These are phyloP conservation scores for Lasioglossum oenotherae DNA, from an alignment of 2,888 invertebrate species.

Conservation along the genomic window DNA sequence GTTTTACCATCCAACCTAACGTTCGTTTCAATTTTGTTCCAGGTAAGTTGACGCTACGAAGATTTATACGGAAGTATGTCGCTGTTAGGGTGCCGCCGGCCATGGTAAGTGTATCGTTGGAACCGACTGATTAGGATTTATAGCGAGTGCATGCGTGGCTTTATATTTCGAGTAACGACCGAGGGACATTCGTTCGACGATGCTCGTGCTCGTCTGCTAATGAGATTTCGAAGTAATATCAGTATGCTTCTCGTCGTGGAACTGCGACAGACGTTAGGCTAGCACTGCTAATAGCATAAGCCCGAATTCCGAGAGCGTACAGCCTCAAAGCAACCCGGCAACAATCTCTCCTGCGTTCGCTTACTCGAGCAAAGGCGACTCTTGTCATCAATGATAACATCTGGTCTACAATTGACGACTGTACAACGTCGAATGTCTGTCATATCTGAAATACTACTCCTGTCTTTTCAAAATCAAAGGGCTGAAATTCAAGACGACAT, in stretches of 20 bases:
- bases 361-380: neutral
- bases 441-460: no score
- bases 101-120: constrained; percentile 38
- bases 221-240: neutral
- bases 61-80: constrained; percentile 28
- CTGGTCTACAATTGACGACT: neutral
- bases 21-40: constrained; percentile 67
- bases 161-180: neutral
- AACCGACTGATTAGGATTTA: neutral
- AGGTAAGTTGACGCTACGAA: constrained; percentile 72
- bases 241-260: neutral
- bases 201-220: neutral
- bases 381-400: neutral
- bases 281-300: neutral
- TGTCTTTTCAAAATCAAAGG: no score
- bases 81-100: neutral
- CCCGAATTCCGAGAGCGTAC: neutral
- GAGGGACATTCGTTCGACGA: neutral
- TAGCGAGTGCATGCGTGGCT: neutral
- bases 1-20: constrained; percentile 11
- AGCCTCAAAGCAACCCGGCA: neutral
- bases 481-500: no score
- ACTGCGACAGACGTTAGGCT: neutral
- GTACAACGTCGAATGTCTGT: neutral
- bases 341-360: neutral